These are phyloP conservation scores for Phaetusa simplex DNA, from an alignment of 2,113 vertebrate genomes.

Conservation along the genomic window DNA sequence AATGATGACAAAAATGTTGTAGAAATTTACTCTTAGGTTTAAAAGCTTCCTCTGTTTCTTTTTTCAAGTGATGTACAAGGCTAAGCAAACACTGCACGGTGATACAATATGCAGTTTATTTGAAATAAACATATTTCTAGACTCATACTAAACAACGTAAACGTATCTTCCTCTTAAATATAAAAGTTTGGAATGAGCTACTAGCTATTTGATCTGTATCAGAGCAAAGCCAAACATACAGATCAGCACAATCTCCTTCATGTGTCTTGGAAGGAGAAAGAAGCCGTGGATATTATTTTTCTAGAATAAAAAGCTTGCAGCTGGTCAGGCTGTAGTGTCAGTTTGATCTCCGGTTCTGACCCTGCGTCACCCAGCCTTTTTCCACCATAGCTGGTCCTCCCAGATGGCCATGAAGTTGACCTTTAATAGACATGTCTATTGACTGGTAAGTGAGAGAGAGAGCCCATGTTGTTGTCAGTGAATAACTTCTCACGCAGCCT, in stretches of 20 bases:
- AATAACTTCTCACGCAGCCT: slow-evolving; percentile 28
- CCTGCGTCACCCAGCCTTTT: background rate
- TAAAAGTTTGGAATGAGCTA: background rate
- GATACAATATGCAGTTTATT: background rate
- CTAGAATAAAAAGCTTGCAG: background rate
- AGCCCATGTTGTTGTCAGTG: slow-evolving; percentile 12
- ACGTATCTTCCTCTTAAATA: background rate
- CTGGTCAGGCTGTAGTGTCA: background rate
- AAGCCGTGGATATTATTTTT: background rate
- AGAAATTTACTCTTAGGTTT: background rate
- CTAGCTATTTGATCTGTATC: background rate
- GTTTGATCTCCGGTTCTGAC: background rate
- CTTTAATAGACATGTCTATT: background rate
- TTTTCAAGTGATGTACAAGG: background rate
- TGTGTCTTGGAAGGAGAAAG: background rate
- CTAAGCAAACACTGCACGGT: background rate
- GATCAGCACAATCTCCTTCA: background rate
- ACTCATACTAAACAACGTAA: background rate
- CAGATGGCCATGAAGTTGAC: slow-evolving; percentile 37
- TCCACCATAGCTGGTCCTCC: background rate
- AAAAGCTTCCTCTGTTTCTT: background rate
- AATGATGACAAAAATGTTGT: background rate
- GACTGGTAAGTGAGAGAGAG: slow-evolving; percentile 21
- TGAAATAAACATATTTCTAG: background rate
- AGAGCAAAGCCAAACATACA: background rate